Percentiles rank a stretch among this genome's conserved stretches.
phyloP scores from a whole-genome alignment of 2,113 vertebrate genomes.

The Corythornis cristatus region DNA sequence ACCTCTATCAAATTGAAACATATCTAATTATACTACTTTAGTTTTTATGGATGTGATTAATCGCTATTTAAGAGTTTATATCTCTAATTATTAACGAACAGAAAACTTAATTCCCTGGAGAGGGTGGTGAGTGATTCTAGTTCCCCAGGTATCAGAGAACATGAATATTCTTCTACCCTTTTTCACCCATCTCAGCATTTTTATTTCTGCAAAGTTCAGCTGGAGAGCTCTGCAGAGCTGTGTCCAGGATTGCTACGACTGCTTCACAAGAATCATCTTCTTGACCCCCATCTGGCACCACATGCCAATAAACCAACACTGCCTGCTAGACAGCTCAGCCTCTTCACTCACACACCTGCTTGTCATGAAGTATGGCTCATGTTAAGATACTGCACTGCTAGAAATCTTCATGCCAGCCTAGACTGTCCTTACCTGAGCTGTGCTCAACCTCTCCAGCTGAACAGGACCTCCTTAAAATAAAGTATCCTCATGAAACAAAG shows the following conservation, averaged over 20 bases:
- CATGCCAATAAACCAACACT: background rate
- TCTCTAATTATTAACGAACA: background rate
- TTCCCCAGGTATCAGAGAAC: background rate
- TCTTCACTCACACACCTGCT: background rate
- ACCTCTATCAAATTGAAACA: background rate
- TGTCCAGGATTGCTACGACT: fast-evolving
- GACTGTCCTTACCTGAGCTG: background rate
- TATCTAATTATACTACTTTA: background rate
- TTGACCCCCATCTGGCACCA: background rate
- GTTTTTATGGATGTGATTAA: background rate
- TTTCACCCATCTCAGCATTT: background rate
- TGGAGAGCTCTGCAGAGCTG: background rate
- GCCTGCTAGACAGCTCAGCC: background rate
- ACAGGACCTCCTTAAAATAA: background rate
- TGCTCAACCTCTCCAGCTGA: background rate
- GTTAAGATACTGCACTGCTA: background rate
- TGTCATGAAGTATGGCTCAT: background rate
- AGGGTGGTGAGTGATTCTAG: background rate
- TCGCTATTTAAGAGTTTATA: background rate
- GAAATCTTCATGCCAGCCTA: background rate
- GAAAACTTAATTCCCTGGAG: background rate
- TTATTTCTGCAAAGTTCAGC: background rate
- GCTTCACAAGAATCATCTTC: background rate
- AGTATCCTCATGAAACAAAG: background rate
- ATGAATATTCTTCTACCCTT: background rate